A percentile compares a stretch with the other conserved stretches of the same genome.
These are phyloP conservation scores for Mirounga angustirostris DNA, from an alignment of 2,113 vertebrate species.

Conservation along the genomic window DNA sequence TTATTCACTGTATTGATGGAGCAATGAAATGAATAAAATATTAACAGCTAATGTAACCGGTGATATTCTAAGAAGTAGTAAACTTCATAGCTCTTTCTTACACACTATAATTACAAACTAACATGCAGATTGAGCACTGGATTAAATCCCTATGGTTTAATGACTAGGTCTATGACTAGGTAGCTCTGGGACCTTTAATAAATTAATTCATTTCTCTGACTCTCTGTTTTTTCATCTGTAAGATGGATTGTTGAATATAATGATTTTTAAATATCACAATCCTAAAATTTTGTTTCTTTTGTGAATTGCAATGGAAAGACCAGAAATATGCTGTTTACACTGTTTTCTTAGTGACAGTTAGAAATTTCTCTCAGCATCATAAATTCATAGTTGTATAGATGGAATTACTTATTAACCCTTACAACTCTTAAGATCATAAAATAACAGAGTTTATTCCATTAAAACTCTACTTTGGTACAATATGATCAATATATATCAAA, in stretches of 20 bases:
- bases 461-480: background rate
- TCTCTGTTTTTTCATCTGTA: slow-evolving; percentile 50
- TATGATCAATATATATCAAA: background rate
- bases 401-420: background rate
- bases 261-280: slow-evolving; percentile 42
- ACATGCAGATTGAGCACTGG: background rate
- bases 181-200: background rate
- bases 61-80: slow-evolving; percentile 23
- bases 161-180: background rate
- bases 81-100: slow-evolving; percentile 6
- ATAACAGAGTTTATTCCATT: background rate
- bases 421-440: background rate
- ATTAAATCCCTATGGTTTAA: background rate
- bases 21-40: slow-evolving; percentile 26
- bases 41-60: background rate
- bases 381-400: background rate
- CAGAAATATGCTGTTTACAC: background rate
- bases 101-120: background rate
- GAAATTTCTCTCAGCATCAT: slow-evolving; percentile 27
- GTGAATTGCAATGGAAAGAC: slow-evolving; percentile 13
- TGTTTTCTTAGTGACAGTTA: slow-evolving; percentile 2
- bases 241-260: slow-evolving; percentile 3
- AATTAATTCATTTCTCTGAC: background rate
- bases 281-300: slow-evolving; percentile 15
- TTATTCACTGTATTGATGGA: slow-evolving; percentile 23